phyloP scores from a whole-genome alignment of 2,797 vertebrate genomes.

The Setipinna tenuifilis region DNA sequence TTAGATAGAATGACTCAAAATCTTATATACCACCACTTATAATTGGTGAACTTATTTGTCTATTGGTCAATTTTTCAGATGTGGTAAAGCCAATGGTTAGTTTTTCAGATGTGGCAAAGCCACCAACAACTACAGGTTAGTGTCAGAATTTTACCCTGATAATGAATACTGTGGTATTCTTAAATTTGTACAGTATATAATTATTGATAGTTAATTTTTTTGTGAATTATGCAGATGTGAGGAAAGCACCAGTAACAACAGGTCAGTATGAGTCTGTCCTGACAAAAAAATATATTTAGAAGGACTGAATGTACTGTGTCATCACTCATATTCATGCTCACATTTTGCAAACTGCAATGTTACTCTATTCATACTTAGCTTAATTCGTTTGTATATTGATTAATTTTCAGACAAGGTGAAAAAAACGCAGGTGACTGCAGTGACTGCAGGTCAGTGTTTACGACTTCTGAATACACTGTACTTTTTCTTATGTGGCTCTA shows the following conservation, averaged over 20 bases:
- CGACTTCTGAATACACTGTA: background rate
- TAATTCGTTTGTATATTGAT: conserved; percentile 71
- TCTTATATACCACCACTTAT: background rate
- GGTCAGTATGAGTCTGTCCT: conserved; percentile 75
- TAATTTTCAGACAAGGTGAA: background rate
- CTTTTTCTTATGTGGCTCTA: background rate
- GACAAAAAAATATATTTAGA: conserved; percentile 70
- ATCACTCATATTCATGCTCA: background rate
- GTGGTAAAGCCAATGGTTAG: background rate
- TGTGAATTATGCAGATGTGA: too few species aligned
- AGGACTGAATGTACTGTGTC: background rate
- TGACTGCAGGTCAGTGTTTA: conserved; percentile 19
- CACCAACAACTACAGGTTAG: background rate
- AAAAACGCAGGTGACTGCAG: background rate
- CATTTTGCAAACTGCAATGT: background rate
- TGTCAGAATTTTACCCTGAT: background rate
- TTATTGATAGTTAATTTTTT: too few species aligned
- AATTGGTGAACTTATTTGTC: background rate
- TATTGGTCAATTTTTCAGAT: background rate
- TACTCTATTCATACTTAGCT: conserved; percentile 76
- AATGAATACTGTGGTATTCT: background rate
- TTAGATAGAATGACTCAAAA: background rate
- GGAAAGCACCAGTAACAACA: too few species aligned
- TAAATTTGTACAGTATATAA: background rate
- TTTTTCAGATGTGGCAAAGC: background rate